These are phyloP conservation scores for Muscina levida DNA, from an alignment of 2,888 invertebrate species.

Conservation along the genomic window DNA sequence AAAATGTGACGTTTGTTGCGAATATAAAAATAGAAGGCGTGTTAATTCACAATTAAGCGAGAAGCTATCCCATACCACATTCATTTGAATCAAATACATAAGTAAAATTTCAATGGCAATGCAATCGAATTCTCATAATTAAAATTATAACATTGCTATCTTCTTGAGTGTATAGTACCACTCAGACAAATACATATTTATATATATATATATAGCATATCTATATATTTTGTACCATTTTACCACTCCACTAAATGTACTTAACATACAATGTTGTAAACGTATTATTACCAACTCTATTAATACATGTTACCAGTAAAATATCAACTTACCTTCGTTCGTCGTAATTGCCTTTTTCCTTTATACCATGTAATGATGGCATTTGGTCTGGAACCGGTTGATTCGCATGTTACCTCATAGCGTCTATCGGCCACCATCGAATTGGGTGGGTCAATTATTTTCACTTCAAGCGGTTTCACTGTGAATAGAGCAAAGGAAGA, in stretches of 20 bases:
- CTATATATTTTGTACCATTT: neutral
- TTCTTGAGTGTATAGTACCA: conserved; percentile 10
- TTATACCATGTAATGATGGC: conserved; percentile 95
- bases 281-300: conserved; percentile 7
- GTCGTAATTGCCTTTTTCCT: conserved; percentile 89
- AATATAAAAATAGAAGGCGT: no score
- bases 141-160: no score
- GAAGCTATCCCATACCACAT: no score
- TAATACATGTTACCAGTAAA: conserved; percentile 12
- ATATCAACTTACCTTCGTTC: conserved; percentile 85
- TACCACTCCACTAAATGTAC: neutral
- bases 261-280: conserved; percentile 23
- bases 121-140: no score
- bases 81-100: no score
- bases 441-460: conserved; percentile 85
- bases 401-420: conserved; percentile 91
- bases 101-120: no score
- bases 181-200: neutral
- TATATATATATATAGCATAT: conserved; percentile 5
- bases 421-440: conserved; percentile 90
- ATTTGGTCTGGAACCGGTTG: conserved; percentile 91
- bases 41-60: no score
- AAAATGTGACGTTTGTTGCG: no score
- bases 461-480: conserved; percentile 92
- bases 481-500: conserved; percentile 56